Conservation (phyloP, 2,888 invertebrate genomes). For the Hirtodrosophila trivittata region DNA sequence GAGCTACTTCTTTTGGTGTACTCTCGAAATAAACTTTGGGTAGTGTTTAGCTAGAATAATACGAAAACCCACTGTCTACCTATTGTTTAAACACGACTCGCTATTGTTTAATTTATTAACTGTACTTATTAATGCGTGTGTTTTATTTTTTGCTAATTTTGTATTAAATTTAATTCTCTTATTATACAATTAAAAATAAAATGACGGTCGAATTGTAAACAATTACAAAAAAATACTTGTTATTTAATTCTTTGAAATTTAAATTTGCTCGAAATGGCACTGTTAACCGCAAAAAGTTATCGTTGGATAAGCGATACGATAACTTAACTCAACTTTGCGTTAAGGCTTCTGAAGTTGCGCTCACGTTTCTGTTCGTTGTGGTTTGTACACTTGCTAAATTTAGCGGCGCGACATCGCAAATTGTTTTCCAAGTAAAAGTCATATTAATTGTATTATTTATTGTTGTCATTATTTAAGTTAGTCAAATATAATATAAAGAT, state of each 20-base stretch:
- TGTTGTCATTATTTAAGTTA: background rate
- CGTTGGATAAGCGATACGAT: background rate
- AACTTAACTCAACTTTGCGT: conserved; percentile 19
- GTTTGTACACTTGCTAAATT: conserved; percentile 13
- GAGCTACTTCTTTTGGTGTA: conserved; percentile 66
- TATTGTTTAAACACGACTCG: conserved; percentile 40
- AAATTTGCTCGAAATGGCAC: conserved; percentile 1
- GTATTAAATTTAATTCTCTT: conserved; percentile 63
- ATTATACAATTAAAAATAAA: conserved; percentile 60
- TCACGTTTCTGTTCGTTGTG: conserved; percentile 1
- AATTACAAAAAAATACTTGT: conserved; percentile 5
- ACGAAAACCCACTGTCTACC: conserved; percentile 10
- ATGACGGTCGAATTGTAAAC: conserved; percentile 59
- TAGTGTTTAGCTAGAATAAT: conserved; percentile 13
- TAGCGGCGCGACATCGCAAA: background rate
- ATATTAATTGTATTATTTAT: background rate
- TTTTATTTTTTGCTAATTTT: conserved; percentile 64
- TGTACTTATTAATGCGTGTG: conserved; percentile 78
- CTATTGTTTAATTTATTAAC: conserved; percentile 81
- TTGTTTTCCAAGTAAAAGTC: too few species aligned
- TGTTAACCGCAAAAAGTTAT: background rate
- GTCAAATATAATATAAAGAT: too few species aligned
- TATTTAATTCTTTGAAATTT: background rate
- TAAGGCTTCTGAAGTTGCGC: conserved; percentile 19
- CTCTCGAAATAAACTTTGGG: conserved; percentile 65